Evolutionary conservation across 2,797 vertebrate genomes (phyloP), one percentile per base, ranked within the genome.

Genomic region (Cichlasoma orientale): DNA sequence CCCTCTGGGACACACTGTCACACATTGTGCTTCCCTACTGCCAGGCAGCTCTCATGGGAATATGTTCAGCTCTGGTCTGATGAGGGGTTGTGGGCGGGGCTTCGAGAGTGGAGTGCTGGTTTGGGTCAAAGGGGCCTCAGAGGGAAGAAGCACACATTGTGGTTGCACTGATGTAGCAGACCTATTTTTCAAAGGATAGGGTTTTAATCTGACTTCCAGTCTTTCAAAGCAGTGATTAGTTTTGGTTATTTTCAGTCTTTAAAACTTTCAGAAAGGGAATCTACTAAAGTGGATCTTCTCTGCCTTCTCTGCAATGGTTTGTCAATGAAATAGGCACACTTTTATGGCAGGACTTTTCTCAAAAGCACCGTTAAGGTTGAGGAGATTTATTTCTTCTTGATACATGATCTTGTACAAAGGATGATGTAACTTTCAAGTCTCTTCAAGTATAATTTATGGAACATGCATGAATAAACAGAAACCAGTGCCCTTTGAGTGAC

Each of bases 1-100:
- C 76, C 85, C 88, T 77, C 57, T 71, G 86, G 82, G 83, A 86
- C 74, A 58, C 56, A 70, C 56, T 74, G 53, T 66, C 79, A 23
- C 33, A 74, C 55, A 47, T 47, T n/a, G 23, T 41, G 61, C 56
- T 44, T 29, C 14, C 38, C 13, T 58, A 29, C 55, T 72, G 52
- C 54, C 57, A 77, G 1, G 18, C 61, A 23, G 16, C 52, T 70
- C 82, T 81, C 70, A 10, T 14, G 80, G 72, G 84, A 72, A 66
- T 81, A 21, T 7, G 47, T 75, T 83, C 73, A 74, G 74, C 88
- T 84, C 25, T 25, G 71, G 11, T 41, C 75, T 56, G 82, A 79
- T 57, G 56, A 7, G 5, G 50, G 14, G 38, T 29, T 55, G 66
- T n/a, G 82, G 80, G 84, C 23, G 58, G 78, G 77, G 63, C 14